phyloP scores from a whole-genome alignment of 2,888 invertebrate genomes.

The Leucophenga maculata region DNA sequence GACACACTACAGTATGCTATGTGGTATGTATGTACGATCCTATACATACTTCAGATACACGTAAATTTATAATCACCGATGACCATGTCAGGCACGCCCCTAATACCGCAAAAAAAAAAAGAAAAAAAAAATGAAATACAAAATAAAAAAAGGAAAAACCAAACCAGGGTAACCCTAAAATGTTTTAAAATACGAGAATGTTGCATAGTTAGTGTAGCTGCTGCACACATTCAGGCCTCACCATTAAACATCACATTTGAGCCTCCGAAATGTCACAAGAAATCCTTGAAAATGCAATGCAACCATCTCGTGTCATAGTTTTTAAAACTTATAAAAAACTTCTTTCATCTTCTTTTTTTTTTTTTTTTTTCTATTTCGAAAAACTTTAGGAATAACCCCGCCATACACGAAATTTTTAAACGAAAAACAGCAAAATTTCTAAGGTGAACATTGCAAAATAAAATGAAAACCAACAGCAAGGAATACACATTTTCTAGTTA shows the following conservation, averaged over 20 bases:
- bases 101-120: slow-evolving; percentile 43
- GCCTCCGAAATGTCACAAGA: too few species aligned
- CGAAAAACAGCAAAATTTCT: background rate
- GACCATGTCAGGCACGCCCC: slow-evolving; percentile 64
- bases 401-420: background rate
- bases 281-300: too few species aligned
- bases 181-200: too few species aligned
- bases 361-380: too few species aligned
- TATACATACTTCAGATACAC: slow-evolving; percentile 25
- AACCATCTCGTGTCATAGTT: too few species aligned
- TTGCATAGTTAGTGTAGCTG: too few species aligned
- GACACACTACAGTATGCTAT: slow-evolving; percentile 11
- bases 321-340: too few species aligned
- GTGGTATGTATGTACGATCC: slow-evolving; percentile 30
- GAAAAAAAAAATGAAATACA: slow-evolving; percentile 21
- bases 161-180: background rate
- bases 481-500: slow-evolving; percentile 56
- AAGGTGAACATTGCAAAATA: slow-evolving; percentile 17
- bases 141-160: background rate
- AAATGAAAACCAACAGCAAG: slow-evolving; percentile 38
- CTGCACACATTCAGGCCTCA: too few species aligned
- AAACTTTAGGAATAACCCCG: too few species aligned
- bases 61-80: slow-evolving; percentile 63
- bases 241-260: too few species aligned
- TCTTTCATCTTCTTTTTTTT: too few species aligned